Base-by-base conservation (phyloP, 2,888 invertebrate species). In the Lepidocyrtoides sp. region DNA sequence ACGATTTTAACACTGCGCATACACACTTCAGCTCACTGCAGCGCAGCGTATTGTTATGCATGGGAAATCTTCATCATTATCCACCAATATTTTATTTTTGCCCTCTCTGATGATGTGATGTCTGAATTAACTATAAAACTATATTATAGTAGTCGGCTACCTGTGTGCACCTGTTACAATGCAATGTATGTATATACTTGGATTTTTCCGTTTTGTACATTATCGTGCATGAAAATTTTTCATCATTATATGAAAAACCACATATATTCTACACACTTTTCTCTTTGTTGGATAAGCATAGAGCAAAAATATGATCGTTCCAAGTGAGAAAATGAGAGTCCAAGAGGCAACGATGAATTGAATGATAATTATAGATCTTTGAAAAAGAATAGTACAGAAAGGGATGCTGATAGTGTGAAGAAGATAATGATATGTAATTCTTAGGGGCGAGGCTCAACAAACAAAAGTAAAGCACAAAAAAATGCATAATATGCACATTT, bases 361-460 rank as follows among this genome's bases (percentile, higher is more conserved):
- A 7, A 54, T n/a, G n/a, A 0, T 57, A 60, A 12, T 26, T 60
- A 26, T 5, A 60, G 23, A 57, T 57, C 20, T 57, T 17, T 51
- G 51, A 5, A 51, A 51, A n/a, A n/a, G n/a, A n/a, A n/a, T n/a
- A n/a, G n/a, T n/a, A 57, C 23, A 44, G 17, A 20, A 29, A 29
- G 29, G 66, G 41, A 83, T 66, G 44, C 17, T 17, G 66, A 26
- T 51, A 12, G 7, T 36, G 36, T 2, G 7, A 36, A 36, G 7
- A 36, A 36, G 7, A 36, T 36, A 32, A 48, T 17, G 14, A n/a
- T 4, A 57, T 17, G 20, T 77, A 75, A 72, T 89, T 48, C 69
- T 54, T 20, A 44, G 89, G 89, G 89, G 89, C 89, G 89, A 89
- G 89, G 89, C 89, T 72, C 81, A 41, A 32, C 23, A 81, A 17